phyloP scores from a whole-genome alignment of 2,113 vertebrate genomes.

The Macquaria australasica region DNA sequence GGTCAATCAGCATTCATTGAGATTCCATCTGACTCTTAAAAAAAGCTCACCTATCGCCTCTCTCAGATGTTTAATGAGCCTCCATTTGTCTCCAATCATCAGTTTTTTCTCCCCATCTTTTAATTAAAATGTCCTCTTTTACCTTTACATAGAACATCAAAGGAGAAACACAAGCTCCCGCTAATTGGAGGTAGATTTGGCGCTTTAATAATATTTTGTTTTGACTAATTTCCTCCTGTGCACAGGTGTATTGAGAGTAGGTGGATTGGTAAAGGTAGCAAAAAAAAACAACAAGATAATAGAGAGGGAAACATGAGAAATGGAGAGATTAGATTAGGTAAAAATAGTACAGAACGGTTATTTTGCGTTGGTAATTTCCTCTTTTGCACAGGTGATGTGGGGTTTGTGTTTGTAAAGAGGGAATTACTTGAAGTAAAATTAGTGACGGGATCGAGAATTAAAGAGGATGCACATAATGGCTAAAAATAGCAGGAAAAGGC shows the following conservation, averaged over 20 bases:
- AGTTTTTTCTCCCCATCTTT: slow-evolving; percentile 17
- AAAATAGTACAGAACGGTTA: slow-evolving; percentile 46
- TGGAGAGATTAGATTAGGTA: slow-evolving; percentile 40
- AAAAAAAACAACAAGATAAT: slow-evolving; percentile 10
- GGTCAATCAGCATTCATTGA: slow-evolving; percentile 1
- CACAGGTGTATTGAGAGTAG: slow-evolving; percentile 59
- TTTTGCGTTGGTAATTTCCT: slow-evolving; percentile 60
- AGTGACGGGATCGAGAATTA: slow-evolving; percentile 21
- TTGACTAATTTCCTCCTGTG: slow-evolving; percentile 68
- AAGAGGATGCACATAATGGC: slow-evolving; percentile 35
- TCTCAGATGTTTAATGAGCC: slow-evolving; percentile 67
- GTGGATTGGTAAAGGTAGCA: slow-evolving; percentile 13
- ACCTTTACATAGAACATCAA: slow-evolving; percentile 74
- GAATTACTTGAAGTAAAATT: slow-evolving; percentile 30
- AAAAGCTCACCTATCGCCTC: slow-evolving; percentile 31
- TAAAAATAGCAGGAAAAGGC: slow-evolving; percentile 48
- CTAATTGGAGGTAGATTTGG: slow-evolving; percentile 74
- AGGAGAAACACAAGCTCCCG: slow-evolving; percentile 42
- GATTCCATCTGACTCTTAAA: not conserved
- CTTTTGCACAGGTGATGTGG: slow-evolving; percentile 11
- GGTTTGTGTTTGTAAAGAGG: not conserved
- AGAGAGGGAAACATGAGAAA: slow-evolving; percentile 1
- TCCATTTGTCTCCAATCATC: slow-evolving; percentile 66
- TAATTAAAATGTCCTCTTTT: slow-evolving; percentile 68
- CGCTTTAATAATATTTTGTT: slow-evolving; percentile 74